phyloP scores from a whole-genome alignment of 2,113 vertebrate genomes.

The Naja naja region DNA sequence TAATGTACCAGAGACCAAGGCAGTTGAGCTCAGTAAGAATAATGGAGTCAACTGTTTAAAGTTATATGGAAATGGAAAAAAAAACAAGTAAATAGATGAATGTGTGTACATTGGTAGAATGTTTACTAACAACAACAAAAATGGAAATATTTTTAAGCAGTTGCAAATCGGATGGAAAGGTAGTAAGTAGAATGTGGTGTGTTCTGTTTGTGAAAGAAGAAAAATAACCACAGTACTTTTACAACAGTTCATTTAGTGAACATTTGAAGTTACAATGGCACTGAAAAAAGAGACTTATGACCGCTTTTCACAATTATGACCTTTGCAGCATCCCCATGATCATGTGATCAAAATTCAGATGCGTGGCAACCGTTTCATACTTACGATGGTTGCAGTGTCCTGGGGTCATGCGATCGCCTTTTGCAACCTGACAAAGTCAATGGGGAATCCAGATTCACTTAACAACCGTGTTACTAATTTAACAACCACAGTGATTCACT shows the following conservation, averaged over 20 bases:
- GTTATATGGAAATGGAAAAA: background rate
- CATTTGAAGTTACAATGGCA: background rate
- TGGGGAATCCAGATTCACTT: background rate
- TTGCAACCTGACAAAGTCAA: background rate
- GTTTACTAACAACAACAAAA: background rate
- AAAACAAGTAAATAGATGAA: background rate
- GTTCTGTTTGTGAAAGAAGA: background rate
- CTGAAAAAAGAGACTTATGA: background rate
- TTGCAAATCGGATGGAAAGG: background rate
- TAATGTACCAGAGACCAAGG: background rate
- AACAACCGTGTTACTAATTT: background rate
- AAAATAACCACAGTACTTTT: background rate
- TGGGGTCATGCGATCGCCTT: rapidly evolving
- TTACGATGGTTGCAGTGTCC: background rate
- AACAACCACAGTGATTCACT: background rate
- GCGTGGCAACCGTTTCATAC: background rate
- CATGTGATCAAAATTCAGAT: background rate
- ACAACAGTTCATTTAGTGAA: background rate
- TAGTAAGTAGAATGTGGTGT: background rate
- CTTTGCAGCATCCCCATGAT: no score
- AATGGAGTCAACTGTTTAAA: background rate
- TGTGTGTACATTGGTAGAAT: background rate
- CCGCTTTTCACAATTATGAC: background rate
- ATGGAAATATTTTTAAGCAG: background rate
- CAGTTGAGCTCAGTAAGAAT: background rate